phyloP scores from a whole-genome alignment of 2,113 vertebrate genomes.

The Odocoileus virginianus region DNA sequence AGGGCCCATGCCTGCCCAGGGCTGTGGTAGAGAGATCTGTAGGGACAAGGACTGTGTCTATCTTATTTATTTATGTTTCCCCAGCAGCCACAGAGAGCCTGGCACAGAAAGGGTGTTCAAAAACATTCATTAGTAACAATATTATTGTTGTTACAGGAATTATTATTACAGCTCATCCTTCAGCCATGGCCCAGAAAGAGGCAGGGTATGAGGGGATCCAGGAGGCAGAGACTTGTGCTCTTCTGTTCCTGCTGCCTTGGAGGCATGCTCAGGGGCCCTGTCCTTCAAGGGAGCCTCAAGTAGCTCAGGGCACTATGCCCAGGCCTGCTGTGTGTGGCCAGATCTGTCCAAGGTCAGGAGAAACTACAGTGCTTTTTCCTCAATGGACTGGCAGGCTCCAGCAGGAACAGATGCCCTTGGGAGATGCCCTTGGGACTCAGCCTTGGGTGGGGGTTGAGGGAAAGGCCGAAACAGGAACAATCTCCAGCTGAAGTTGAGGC shows the following conservation, averaged over 20 bases:
- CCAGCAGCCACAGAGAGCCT: not conserved
- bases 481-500: not conserved
- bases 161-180: not conserved
- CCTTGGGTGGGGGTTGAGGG: not conserved
- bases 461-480: not conserved
- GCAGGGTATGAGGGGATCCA: not conserved
- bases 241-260: not conserved
- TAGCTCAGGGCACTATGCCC: constrained; percentile 10
- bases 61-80: constrained; percentile 17
- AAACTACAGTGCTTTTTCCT: constrained; percentile 39
- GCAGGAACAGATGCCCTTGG: constrained; percentile 33
- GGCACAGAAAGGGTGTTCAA: not conserved
- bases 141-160: not conserved
- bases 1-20: not conserved
- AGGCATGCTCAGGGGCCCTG: not conserved
- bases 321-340: not conserved
- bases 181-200: not conserved
- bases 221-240: not conserved
- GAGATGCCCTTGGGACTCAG: constrained; percentile 44
- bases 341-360: constrained; percentile 40
- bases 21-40: not conserved
- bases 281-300: not conserved
- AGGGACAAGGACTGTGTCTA: not conserved
- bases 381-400: constrained; percentile 25
- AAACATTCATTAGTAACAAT: not conserved